phyloP scores from a whole-genome alignment of 2,888 invertebrate species.

The Bellardia pandia region DNA sequence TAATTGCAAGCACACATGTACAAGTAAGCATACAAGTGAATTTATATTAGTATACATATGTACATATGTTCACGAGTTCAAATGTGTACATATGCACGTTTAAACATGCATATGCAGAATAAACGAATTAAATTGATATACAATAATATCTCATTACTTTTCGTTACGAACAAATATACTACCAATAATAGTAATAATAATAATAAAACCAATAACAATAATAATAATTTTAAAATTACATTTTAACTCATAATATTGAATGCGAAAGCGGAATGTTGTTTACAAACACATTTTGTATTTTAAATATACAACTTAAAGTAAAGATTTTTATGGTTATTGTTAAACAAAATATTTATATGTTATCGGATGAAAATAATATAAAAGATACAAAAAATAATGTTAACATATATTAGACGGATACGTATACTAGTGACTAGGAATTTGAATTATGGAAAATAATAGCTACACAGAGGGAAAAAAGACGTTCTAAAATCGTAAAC shows the following conservation, averaged over 20 bases:
- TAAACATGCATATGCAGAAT: not conserved
- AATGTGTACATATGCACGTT: not conserved
- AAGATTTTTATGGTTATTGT: not conserved
- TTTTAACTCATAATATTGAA: not conserved
- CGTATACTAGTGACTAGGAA: too few relatives aligned
- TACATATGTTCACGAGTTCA: not conserved
- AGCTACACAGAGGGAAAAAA: too few relatives aligned
- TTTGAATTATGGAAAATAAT: too few relatives aligned
- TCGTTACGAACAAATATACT: not conserved
- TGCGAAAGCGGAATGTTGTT: not conserved
- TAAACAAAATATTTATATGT: not conserved
- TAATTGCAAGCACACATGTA: not conserved
- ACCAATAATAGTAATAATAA: not conserved
- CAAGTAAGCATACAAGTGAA: not conserved
- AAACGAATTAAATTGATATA: conserved; percentile 14
- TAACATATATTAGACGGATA: too few relatives aligned
- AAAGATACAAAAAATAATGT: too few relatives aligned
- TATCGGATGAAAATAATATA: not conserved
- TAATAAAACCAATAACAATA: conserved; percentile 1
- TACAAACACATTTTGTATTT: conserved; percentile 1
- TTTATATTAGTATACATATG: not conserved
- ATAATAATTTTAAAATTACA: conserved; percentile 18
- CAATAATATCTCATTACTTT: conserved; percentile 16
- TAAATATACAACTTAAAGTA: not conserved
- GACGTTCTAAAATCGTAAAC: too few relatives aligned